Conservation (phyloP, 2,797 vertebrate genomes). For the Eospalax fontanierii region DNA sequence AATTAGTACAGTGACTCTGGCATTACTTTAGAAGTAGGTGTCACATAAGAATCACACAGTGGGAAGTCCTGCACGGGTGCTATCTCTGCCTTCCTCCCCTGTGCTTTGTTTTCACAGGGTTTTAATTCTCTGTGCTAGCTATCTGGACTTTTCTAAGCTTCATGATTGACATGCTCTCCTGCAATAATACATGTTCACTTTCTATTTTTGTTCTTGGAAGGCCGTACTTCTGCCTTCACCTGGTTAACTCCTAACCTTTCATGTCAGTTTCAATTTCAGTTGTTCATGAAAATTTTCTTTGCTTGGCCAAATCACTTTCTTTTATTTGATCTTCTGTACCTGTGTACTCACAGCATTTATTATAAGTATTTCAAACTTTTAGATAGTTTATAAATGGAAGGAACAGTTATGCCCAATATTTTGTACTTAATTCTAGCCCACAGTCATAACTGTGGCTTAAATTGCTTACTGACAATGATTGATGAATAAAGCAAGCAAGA, state of each 20-base stretch:
- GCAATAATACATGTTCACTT: background rate
- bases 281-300: background rate
- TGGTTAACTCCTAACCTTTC: background rate
- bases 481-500: background rate
- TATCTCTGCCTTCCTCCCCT: background rate
- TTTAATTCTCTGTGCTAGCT: background rate
- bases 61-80: background rate
- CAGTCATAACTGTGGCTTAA: background rate
- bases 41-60: background rate
- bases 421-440: background rate
- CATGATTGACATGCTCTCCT: background rate
- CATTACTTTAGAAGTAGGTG: background rate
- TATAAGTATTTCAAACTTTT: background rate
- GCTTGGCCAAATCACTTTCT: background rate
- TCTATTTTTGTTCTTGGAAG: constrained; percentile 4
- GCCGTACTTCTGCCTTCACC: background rate
- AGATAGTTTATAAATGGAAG: background rate
- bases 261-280: background rate
- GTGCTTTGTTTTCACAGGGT: background rate
- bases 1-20: background rate
- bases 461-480: too few species aligned
- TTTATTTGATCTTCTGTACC: background rate
- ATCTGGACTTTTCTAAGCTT: background rate
- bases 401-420: background rate
- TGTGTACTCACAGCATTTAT: background rate